Base-by-base conservation (phyloP, 2,797 vertebrate genomes). In the Phoebastria nigripes region DNA sequence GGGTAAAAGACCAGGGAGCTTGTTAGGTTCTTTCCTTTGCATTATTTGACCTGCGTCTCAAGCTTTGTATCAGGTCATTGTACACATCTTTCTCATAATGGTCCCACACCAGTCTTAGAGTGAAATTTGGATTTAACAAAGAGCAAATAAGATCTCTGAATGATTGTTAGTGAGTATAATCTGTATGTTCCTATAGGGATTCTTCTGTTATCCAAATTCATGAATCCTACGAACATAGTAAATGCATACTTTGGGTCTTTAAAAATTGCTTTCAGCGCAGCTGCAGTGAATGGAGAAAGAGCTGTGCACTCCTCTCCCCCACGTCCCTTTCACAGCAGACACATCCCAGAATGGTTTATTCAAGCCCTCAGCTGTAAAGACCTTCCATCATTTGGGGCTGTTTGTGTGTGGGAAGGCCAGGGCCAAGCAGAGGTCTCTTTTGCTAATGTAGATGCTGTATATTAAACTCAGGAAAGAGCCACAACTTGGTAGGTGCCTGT, bases 271-370 rank as follows among this genome's bases (percentile, higher is more conserved):
- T 87, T 89, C 84, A 77, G 62, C 89, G 72, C 82, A 83, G 82
- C 41, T 90, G 87, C 72, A 93, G 72, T 84, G 82, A 90, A 62
- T 82, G 70, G 85, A 94, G 47, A 37, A 83, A 66, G 66, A 83
- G 66, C 67, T 66, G 49, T 80, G 72, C 51, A 16, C 73, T 91
- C 84, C 69, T 59, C 41, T 74, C 74, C 16, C 62, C 31, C 21
- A 14, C 1, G 1, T 33, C 42, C 78, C 82, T 87, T 94, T 92
- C 89, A 44, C 14, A 95, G 72, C 54, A 87, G 82, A 93, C 78
- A 89, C 61, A 85, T 92, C 82, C 87, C 65, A 56, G 44, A 54
- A 22, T 16, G 81, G 86, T 42, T 94, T 96, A 52, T 91, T 85
- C 72, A 84, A 18, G 47, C 47, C 42, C 26, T 42, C 46, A 33